These are phyloP conservation scores for Tipula confusa DNA, from an alignment of 2,888 invertebrate species.

Conservation along the genomic window DNA sequence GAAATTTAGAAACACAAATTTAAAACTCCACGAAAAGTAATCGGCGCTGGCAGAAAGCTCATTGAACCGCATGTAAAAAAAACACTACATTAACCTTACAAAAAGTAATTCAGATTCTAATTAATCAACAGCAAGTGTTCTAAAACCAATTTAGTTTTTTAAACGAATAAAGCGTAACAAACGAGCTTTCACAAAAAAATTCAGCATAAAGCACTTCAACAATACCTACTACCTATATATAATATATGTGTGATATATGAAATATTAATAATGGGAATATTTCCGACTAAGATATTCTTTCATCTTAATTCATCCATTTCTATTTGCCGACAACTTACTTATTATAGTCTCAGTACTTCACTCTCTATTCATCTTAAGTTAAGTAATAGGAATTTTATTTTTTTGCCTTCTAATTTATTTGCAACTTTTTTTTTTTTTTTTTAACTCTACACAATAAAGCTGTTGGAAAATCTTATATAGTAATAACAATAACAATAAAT, in stretches of 20 bases:
- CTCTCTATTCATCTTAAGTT: neutral
- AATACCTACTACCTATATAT: too few relatives aligned
- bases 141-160: neutral
- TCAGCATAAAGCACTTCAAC: neutral
- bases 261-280: neutral
- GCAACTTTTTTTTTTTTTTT: neutral
- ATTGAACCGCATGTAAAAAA: neutral
- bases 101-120: neutral
- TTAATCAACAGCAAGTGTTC: neutral
- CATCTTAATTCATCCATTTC: neutral
- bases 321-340: constrained; percentile 12
- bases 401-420: neutral
- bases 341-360: neutral
- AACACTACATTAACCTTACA: neutral
- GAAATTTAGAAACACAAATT: too few relatives aligned
- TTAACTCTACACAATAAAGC: neutral
- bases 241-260: neutral
- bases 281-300: neutral
- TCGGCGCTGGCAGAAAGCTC: too few relatives aligned
- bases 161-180: neutral
- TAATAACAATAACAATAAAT: neutral
- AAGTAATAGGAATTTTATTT: neutral
- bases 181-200: neutral
- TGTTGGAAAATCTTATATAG: neutral
- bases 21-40: too few relatives aligned